Evolutionary conservation across 2,113 vertebrate genomes (phyloP).

Genomic region (Menura novaehollandiae): DNA sequence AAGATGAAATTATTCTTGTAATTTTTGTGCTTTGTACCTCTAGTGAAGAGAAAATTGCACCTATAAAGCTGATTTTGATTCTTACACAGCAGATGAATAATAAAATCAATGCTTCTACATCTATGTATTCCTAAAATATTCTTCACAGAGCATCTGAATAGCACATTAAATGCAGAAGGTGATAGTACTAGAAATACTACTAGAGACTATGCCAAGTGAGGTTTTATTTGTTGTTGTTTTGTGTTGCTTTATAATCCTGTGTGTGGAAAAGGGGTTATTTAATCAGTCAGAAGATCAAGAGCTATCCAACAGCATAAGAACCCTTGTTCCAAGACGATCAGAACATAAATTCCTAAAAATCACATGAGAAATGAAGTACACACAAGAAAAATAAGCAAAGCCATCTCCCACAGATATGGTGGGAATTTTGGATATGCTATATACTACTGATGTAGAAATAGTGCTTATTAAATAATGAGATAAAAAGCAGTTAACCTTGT

Average conservation of each 20-base stretch:
- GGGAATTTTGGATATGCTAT: neutral
- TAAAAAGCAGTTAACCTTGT: neutral
- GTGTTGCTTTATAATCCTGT: slow-evolving; percentile 16
- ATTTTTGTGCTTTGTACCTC: slow-evolving; percentile 25
- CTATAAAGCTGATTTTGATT: slow-evolving; percentile 32
- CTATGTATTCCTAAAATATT: slow-evolving; percentile 26
- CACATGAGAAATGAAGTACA: neutral
- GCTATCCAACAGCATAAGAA: neutral
- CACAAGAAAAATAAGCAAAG: neutral
- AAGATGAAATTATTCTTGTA: slow-evolving; percentile 48
- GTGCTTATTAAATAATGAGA: neutral
- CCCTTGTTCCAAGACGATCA: neutral
- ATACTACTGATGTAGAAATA: neutral
- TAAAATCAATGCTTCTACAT: neutral
- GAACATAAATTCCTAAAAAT: neutral
- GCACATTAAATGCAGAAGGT: slow-evolving; percentile 28
- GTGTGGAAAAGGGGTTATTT: neutral
- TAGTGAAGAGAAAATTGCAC: slow-evolving; percentile 18
- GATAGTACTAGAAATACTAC: slow-evolving; percentile 14
- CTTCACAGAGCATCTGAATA: slow-evolving; percentile 25
- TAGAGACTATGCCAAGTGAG: neutral
- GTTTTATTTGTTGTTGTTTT: slow-evolving; percentile 52
- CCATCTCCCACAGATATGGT: neutral
- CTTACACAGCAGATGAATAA: slow-evolving; percentile 23
- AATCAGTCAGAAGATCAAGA: slow-evolving; percentile 36